Conservation (phyloP, 1,140 invertebrate species). For the Drosophila albomicans region DNA sequence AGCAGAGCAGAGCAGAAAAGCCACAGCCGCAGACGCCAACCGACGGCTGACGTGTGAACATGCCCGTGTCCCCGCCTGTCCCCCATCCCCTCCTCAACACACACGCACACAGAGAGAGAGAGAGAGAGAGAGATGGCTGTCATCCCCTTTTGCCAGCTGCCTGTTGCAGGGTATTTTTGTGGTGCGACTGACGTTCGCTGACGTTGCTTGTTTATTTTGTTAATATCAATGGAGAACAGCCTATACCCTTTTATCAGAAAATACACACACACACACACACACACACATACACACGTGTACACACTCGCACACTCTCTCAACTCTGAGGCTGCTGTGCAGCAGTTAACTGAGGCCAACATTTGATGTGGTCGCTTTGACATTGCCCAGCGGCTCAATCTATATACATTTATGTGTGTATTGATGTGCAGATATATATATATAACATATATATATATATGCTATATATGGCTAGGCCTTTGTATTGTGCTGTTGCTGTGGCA, state of each 20-base stretch:
- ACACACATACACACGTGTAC: slow-evolving; percentile 3
- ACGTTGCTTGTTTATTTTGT: slow-evolving; percentile 52
- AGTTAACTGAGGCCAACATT: slow-evolving; percentile 26
- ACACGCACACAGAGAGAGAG: too few relatives aligned
- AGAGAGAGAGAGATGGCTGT: neutral
- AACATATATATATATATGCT: slow-evolving; percentile 14
- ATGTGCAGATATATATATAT: slow-evolving; percentile 2
- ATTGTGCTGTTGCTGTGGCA: slow-evolving; percentile 35
- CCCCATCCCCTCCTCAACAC: neutral
- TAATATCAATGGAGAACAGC: slow-evolving; percentile 46
- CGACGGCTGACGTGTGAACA: neutral
- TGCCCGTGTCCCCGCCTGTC: neutral
- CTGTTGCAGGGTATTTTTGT: slow-evolving; percentile 15
- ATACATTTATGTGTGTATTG: neutral
- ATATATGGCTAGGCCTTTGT: slow-evolving; percentile 10
- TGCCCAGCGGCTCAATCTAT: slow-evolving; percentile 23
- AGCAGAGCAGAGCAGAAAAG: neutral
- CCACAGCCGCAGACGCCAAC: slow-evolving; percentile 3
- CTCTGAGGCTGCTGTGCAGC: slow-evolving; percentile 13
- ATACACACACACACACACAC: slow-evolving; percentile 17
- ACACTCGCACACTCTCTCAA: slow-evolving; percentile 1
- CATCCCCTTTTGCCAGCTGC: neutral
- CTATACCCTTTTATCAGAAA: slow-evolving; percentile 15
- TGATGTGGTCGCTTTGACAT: slow-evolving; percentile 42
- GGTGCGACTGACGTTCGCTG: slow-evolving; percentile 27